A percentile compares a stretch with the other conserved stretches of the same genome.
Evolutionary conservation across 1,140 invertebrate genomes (phyloP).

Genomic region (Drosophila aff.): DNA sequence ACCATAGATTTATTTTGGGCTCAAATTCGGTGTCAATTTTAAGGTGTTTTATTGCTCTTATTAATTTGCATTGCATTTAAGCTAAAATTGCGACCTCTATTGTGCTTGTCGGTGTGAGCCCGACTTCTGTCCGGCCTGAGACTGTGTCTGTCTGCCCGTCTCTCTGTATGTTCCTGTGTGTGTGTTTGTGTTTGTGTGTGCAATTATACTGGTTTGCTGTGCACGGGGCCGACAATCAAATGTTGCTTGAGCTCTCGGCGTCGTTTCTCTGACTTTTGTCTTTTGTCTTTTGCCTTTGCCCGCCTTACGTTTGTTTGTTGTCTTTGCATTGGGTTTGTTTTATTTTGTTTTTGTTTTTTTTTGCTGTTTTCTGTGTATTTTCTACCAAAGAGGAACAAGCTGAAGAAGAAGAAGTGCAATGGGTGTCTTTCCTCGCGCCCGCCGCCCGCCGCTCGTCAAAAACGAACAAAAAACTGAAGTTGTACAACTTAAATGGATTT

Average conservation of each 20-base stretch:
- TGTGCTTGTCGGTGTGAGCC: conserved; percentile 21
- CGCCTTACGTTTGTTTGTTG: conserved; percentile 23
- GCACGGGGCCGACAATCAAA: conserved; percentile 75
- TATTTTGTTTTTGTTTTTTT: neutral
- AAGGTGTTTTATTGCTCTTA: neutral
- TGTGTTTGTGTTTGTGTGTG: conserved; percentile 68
- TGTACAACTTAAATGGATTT: conserved; percentile 66
- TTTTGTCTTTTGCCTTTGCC: conserved; percentile 41
- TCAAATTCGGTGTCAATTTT: too few relatives aligned
- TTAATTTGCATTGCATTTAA: conserved; percentile 1
- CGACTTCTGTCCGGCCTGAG: conserved; percentile 25
- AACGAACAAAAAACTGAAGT: conserved; percentile 24
- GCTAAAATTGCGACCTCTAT: conserved; percentile 11
- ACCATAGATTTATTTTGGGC: neutral
- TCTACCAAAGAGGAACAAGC: neutral
- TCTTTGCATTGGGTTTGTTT: conserved; percentile 35
- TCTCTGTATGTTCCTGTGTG: conserved; percentile 59
- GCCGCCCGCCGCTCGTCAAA: neutral
- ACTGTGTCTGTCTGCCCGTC: conserved; percentile 3
- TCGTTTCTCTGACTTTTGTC: conserved; percentile 48
- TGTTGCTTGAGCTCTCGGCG: conserved; percentile 57
- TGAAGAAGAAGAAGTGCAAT: conserved; percentile 25
- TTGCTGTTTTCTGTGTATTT: conserved; percentile 1
- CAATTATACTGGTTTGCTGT: conserved; percentile 80
- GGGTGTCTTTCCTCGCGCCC: conserved; percentile 2